Base-by-base conservation (phyloP, 2,113 vertebrate genomes). In the Sakesphorus luctuosus region DNA sequence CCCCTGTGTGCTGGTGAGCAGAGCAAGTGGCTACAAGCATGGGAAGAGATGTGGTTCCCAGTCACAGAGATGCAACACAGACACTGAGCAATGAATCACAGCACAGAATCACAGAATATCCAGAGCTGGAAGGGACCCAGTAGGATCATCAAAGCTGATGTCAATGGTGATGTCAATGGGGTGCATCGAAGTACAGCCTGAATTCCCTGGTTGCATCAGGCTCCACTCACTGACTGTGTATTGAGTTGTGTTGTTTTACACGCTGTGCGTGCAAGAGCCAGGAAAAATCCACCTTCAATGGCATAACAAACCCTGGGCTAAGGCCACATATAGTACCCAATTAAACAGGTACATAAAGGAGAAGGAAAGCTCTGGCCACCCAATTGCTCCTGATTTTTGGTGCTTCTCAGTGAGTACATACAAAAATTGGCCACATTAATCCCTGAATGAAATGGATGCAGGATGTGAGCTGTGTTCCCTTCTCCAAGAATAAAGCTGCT, bases 281-380 rank as follows among this genome's bases (percentile, higher is more conserved):
- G 94, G 93, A 90, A 95, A 96, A 97, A 96, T 96, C 84, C 25
- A 18, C 95, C 94, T 96, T 72, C 90, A 84, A 58, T 97, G 97
- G 97, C 96, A 96, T 96, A 97, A 98, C 95, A 94, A 94, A 88
- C 68, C 68, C 87, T 62, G 59, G 95, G 77, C 96, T 95, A 98
- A 98, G 77, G 82, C 79, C 81, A 75, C 0, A 7, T 18, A 5
- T 40, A 49, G 89, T 80, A 59, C 69, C 92, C 97, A 96, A 82
- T 84, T 95, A 81, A 93, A 90, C 16, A 92, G 73, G 95, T 93
- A 97, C 7, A 18, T 13, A 59, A 83, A 94, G 87, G 62, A 88
- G 61, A 62, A 89, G 75, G 79, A 5, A 83, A 81, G 78, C 20
- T 2, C 53, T 31, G 20, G 67, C 81, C 76, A 33, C 8, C 35